Evolutionary conservation across 2,888 invertebrate genomes (phyloP).

Genomic region (Chloroclysta siterata): DNA sequence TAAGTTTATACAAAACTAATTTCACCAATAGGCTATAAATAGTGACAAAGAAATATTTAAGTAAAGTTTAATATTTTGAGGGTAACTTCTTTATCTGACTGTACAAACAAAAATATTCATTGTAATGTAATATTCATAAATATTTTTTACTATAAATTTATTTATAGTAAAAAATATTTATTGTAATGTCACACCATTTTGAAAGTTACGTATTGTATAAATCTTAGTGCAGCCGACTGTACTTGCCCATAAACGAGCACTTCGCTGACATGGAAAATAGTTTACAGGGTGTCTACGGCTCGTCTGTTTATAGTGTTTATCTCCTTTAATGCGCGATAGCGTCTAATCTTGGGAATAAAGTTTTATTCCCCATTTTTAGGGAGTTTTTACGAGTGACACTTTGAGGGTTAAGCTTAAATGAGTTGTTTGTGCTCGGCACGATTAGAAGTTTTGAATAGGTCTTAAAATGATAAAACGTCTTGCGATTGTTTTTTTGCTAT

Average conservation of each 20-base stretch:
- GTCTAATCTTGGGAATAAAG: slow-evolving; percentile 81
- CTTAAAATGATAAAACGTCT: neutral
- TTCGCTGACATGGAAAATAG: slow-evolving; percentile 83
- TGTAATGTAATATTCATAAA: no score
- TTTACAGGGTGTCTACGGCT: slow-evolving; percentile 74
- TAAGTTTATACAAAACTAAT: no score
- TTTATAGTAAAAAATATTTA: no score
- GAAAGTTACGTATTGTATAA: no score
- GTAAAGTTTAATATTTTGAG: no score
- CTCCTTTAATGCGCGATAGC: slow-evolving; percentile 72
- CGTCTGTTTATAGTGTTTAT: slow-evolving; percentile 66
- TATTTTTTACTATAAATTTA: no score
- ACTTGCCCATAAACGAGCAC: slow-evolving; percentile 67
- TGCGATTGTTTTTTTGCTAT: neutral
- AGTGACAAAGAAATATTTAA: no score
- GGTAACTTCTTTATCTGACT: no score
- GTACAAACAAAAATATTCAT: no score
- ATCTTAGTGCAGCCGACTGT: slow-evolving; percentile 2
- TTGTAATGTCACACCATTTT: no score
- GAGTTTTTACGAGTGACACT: slow-evolving; percentile 74
- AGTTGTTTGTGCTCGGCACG: slow-evolving; percentile 69
- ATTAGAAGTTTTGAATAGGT: slow-evolving; percentile 60
- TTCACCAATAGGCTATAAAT: no score
- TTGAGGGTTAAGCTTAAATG: slow-evolving; percentile 76
- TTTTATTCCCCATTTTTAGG: slow-evolving; percentile 78